phyloP scores from a whole-genome alignment of 2,797 vertebrate species.

The Acanthurus leucopareius region DNA sequence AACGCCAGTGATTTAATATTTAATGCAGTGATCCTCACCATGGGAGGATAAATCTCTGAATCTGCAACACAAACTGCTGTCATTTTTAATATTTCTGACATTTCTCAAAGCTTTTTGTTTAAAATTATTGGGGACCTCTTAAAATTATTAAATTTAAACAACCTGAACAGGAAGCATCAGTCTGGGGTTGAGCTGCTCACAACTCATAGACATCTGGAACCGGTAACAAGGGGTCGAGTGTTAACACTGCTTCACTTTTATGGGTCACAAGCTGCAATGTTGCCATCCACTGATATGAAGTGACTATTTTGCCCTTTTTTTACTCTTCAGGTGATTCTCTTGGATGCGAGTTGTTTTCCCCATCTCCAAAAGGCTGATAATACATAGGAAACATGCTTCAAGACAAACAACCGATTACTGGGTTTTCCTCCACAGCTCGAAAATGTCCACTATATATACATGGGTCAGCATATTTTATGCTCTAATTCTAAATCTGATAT shows the following conservation, averaged over 20 bases:
- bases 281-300: not conserved
- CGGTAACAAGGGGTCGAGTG: not conserved
- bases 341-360: not conserved
- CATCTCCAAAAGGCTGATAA: not conserved
- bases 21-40: not conserved
- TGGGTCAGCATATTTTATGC: not conserved
- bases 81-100: not conserved
- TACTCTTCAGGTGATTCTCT: not conserved
- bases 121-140: no score
- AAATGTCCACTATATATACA: conserved; percentile 1
- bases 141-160: not conserved
- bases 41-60: not conserved
- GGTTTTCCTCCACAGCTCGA: not conserved
- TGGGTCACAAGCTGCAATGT: not conserved
- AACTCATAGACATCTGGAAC: not conserved
- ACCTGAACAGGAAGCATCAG: not conserved
- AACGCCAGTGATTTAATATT: not conserved
- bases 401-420: not conserved
- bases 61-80: not conserved
- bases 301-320: conserved; percentile 7
- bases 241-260: conserved; percentile 5
- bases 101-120: not conserved
- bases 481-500: conserved; percentile 14
- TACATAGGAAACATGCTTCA: conserved; percentile 1
- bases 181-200: not conserved